Evolutionary conservation across 2,888 invertebrate species (phyloP).

Genomic region (Andrena praecox): DNA sequence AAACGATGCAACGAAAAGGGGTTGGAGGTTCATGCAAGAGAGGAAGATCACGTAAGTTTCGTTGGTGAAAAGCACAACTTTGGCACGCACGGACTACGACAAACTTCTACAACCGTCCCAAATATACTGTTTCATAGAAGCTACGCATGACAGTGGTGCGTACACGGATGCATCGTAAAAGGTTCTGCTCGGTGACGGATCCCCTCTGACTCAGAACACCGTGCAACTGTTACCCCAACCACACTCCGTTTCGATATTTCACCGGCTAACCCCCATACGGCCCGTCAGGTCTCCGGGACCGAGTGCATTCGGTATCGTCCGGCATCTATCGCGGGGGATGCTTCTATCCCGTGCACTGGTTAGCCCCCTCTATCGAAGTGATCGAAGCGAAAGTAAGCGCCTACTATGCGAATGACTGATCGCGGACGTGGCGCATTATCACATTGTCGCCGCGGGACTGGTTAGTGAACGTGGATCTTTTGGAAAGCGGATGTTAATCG

Average conservation of each 20-base stretch:
- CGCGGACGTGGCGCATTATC: slow-evolving; percentile 12
- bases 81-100: slow-evolving; percentile 69
- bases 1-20: background rate
- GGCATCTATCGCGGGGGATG: background rate
- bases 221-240: slow-evolving; percentile 65
- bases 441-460: slow-evolving; percentile 35
- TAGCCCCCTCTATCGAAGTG: slow-evolving; percentile 3
- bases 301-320: background rate
- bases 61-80: slow-evolving; percentile 56
- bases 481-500: slow-evolving; percentile 24
- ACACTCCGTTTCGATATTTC: slow-evolving; percentile 18
- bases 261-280: background rate
- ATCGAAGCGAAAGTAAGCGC: slow-evolving; percentile 39
- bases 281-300: background rate
- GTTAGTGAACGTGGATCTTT: slow-evolving; percentile 52
- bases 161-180: slow-evolving; percentile 58
- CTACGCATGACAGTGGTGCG: slow-evolving; percentile 58
- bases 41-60: slow-evolving; percentile 17
- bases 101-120: slow-evolving; percentile 75
- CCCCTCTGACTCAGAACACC: slow-evolving; percentile 39
- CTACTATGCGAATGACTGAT: slow-evolving; percentile 30
- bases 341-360: background rate
- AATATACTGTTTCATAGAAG: slow-evolving; percentile 61
- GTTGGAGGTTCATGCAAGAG: slow-evolving; percentile 54
- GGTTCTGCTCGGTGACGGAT: slow-evolving; percentile 1